phyloP scores from a whole-genome alignment of 2,113 vertebrate genomes.

The Bucco capensis region DNA sequence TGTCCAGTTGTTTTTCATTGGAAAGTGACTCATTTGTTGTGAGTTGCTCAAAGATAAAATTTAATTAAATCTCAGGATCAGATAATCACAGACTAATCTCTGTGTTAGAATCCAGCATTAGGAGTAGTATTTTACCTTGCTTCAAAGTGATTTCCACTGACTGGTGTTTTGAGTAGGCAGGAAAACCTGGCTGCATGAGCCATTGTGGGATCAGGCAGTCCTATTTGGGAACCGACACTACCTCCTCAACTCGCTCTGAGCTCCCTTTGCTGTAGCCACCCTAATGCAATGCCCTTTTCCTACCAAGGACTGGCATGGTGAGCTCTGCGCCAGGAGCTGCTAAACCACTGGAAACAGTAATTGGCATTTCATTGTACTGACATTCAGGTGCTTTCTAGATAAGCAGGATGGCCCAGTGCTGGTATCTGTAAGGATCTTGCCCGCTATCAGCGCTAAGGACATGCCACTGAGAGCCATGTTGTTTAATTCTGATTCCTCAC shows the following conservation, averaged over 20 bases:
- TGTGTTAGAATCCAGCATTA: accelerated
- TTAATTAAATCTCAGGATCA: neutral
- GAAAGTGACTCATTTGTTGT: neutral
- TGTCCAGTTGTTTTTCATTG: neutral
- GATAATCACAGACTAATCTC: accelerated
- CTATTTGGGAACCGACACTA: accelerated
- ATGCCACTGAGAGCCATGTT: neutral
- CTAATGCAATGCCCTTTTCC: accelerated
- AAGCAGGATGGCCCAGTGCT: accelerated
- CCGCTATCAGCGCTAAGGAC: neutral
- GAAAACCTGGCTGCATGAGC: accelerated
- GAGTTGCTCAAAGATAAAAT: neutral
- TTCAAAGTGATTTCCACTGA: neutral
- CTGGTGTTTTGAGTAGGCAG: neutral
- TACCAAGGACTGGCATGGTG: accelerated
- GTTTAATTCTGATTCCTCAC: neutral
- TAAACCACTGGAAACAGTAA: accelerated
- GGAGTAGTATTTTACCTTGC: neutral
- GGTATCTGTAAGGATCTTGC: accelerated
- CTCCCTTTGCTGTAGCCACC: accelerated
- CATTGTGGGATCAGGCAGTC: accelerated
- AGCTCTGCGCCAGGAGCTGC: neutral
- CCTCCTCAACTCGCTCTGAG: neutral
- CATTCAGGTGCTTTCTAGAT: neutral
- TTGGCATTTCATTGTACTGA: accelerated